Evolutionary conservation across 1,140 invertebrate species (phyloP).

Genomic region (Zaprionus capensis): DNA sequence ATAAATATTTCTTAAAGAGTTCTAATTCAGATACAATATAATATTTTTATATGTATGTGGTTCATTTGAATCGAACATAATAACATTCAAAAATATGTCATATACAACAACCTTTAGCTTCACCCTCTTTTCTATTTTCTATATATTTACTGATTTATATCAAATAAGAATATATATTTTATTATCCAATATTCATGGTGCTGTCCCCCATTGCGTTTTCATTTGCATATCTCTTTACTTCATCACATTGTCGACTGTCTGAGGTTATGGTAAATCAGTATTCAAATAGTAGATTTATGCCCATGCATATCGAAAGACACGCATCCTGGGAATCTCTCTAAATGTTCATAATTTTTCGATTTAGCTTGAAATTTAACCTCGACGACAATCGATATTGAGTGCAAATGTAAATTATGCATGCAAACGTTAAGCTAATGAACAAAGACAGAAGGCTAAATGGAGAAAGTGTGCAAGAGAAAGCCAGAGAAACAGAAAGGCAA

Average conservation of each 20-base stretch:
- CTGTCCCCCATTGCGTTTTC: neutral
- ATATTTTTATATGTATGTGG: too few species aligned
- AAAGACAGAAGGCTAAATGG: conserved; percentile 15
- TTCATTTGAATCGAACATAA: too few species aligned
- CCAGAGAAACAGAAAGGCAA: neutral
- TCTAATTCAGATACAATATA: too few species aligned
- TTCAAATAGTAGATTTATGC: neutral
- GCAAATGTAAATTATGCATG: conserved; percentile 66
- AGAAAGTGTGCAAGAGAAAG: neutral
- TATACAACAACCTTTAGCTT: neutral
- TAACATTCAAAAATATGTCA: neutral
- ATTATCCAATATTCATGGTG: neutral
- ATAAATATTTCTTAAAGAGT: too few species aligned
- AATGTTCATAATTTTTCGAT: conserved; percentile 34
- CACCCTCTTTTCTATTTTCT: neutral
- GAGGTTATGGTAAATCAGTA: conserved; percentile 1
- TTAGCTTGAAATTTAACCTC: conserved; percentile 48
- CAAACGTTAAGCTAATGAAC: conserved; percentile 32
- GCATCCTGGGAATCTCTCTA: neutral
- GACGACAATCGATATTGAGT: conserved; percentile 66
- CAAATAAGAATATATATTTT: neutral
- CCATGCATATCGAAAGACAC: conserved; percentile 48
- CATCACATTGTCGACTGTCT: neutral
- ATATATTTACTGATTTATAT: neutral
- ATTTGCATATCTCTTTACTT: conserved; percentile 4